Evolutionary conservation across 1,140 invertebrate species (phyloP).

Genomic region (Pogonomyrmex californicus): DNA sequence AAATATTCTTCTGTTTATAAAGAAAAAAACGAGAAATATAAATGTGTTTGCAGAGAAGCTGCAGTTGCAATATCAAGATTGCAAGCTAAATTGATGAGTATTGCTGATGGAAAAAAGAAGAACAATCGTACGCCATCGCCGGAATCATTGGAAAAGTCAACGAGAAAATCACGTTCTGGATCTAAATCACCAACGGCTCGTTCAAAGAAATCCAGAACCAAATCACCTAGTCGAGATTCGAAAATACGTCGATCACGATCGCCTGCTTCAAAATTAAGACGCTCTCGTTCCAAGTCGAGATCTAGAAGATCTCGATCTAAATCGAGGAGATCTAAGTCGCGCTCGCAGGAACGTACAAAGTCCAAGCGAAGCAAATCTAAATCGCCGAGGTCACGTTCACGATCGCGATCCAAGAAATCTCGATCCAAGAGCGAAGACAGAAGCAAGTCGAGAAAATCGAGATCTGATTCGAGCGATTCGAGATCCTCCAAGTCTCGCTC

Average conservation of each 20-base stretch:
- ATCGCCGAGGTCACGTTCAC: conserved; percentile 76
- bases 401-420: conserved; percentile 81
- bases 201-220: conserved; percentile 77
- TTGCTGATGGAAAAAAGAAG: conserved; percentile 87
- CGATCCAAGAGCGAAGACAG: conserved; percentile 83
- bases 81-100: conserved; percentile 89
- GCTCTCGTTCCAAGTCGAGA: conserved; percentile 76
- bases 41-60: conserved; percentile 82
- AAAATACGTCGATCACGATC: conserved; percentile 79
- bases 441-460: conserved; percentile 83
- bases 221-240: conserved; percentile 78
- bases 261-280: conserved; percentile 73
- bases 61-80: conserved; percentile 88
- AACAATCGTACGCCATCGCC: conserved; percentile 83
- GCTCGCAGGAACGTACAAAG: conserved; percentile 74
- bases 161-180: conserved; percentile 83
- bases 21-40: no score
- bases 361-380: conserved; percentile 80
- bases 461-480: conserved; percentile 83
- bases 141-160: conserved; percentile 76
- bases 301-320: conserved; percentile 79
- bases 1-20: not conserved
- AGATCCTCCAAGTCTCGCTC: conserved; percentile 83
- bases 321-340: conserved; percentile 77
- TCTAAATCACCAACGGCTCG: conserved; percentile 82